Evolutionary conservation across 2,113 vertebrate species (phyloP).

Genomic region (Leucopsar rothschildi): DNA sequence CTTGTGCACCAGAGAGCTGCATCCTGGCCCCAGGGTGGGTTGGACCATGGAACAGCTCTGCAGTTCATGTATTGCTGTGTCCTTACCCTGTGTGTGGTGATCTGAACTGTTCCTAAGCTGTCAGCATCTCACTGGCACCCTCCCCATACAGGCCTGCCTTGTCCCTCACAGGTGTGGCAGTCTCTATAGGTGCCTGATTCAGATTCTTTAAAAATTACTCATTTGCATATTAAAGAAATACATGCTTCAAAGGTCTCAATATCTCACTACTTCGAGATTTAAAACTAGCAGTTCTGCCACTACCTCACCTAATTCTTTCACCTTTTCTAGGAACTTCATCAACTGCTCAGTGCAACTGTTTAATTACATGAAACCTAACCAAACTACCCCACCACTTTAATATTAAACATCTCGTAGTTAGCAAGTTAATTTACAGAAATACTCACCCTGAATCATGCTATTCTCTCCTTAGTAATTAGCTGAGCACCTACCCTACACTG

Average conservation of each 20-base stretch:
- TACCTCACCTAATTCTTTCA: not conserved
- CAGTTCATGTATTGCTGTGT: not conserved
- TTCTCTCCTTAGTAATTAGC: not conserved
- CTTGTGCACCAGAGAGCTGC: not conserved
- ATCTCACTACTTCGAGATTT: not conserved
- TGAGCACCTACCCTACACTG: not conserved
- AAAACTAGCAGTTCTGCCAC: not conserved
- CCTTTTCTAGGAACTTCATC: not conserved
- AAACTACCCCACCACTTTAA: not conserved
- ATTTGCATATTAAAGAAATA: not conserved
- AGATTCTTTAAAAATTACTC: not conserved
- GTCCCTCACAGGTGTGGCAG: accelerated
- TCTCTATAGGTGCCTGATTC: not conserved
- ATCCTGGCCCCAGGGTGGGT: accelerated
- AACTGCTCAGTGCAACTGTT: not conserved
- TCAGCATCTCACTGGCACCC: not conserved
- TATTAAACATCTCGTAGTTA: not conserved
- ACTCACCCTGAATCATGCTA: not conserved
- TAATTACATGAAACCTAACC: not conserved
- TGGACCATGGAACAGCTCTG: not conserved
- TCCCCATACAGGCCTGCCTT: not conserved
- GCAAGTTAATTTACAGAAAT: not conserved
- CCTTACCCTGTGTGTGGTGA: not conserved
- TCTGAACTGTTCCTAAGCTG: not conserved
- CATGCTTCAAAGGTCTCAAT: not conserved